A percentile compares a stretch with the other conserved stretches of the same genome.
These are phyloP conservation scores for Sisor rabdophorus DNA, from an alignment of 2,113 vertebrate genomes.

Conservation along the genomic window DNA sequence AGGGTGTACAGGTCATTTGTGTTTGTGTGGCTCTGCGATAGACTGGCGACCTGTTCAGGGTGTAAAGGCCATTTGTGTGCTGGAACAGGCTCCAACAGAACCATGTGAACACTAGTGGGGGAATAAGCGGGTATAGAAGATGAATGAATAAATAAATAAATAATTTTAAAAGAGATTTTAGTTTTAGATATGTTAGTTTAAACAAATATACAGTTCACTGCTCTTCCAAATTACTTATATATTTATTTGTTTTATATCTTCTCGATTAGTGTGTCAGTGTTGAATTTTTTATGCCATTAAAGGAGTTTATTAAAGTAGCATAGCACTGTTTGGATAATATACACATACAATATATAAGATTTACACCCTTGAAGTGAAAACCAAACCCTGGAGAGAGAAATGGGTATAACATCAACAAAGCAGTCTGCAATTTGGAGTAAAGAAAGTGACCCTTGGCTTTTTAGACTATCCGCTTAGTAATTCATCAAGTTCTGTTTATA, in stretches of 20 bases:
- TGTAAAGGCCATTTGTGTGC: no score
- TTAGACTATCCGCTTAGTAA: conserved; percentile 76
- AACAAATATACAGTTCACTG: neutral
- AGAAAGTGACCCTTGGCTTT: conserved; percentile 78
- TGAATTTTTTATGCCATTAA: neutral
- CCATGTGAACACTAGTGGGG: no score
- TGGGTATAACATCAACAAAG: conserved; percentile 67
- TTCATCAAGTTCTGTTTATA: conserved; percentile 88
- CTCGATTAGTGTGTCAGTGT: neutral
- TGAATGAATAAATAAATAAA: no score
- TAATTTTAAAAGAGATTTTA: no score
- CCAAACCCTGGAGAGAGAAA: conserved; percentile 61
- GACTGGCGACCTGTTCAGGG: no score
- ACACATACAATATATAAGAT: conserved; percentile 48
- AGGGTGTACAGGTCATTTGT: no score
- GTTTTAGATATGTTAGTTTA: no score
- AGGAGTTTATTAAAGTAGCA: neutral
- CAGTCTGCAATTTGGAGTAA: conserved; percentile 75
- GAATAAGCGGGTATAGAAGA: no score
- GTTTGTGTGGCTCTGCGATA: no score
- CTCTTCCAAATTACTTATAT: neutral
- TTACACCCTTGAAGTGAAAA: conserved; percentile 59
- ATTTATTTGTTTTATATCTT: neutral
- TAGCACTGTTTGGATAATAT: neutral
- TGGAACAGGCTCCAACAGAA: no score